Percentiles rank a stretch among this genome's conserved stretches.
Conservation (phyloP, 2,797 vertebrate genomes). For the Crocodylus rhombifer region DNA sequence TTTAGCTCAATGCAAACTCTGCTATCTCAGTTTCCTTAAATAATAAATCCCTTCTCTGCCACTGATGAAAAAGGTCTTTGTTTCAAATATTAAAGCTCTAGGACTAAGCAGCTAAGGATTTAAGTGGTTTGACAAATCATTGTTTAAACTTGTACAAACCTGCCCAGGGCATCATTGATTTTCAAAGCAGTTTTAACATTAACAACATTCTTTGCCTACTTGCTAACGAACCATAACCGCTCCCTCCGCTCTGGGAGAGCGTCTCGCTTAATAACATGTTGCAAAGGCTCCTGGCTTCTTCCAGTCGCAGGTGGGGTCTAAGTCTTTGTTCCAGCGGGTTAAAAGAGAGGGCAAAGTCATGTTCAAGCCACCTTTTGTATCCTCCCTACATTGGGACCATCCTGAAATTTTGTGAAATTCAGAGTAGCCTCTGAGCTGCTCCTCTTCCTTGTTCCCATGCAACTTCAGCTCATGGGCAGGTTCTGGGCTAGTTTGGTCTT, state of each 20-base stretch:
- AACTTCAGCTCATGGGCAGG: not conserved
- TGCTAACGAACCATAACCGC: not conserved
- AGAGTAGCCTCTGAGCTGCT: not conserved
- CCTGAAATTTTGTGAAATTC: no score
- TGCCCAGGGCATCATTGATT: not conserved
- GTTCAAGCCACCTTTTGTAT: not conserved
- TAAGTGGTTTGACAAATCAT: not conserved
- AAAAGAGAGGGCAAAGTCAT: not conserved
- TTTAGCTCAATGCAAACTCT: not conserved
- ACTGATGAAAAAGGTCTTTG: not conserved
- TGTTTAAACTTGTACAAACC: not conserved
- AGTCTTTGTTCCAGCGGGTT: not conserved
- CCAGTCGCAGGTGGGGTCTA: no score
- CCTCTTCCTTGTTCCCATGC: not conserved
- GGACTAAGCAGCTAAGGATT: not conserved
- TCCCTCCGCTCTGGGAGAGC: not conserved
- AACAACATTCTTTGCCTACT: not conserved
- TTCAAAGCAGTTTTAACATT: not conserved
- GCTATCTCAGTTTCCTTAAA: not conserved
- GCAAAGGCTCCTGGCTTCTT: not conserved
- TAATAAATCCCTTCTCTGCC: not conserved
- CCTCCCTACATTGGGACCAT: no score
- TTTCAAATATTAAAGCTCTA: not conserved
- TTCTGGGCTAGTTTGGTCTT: no score
- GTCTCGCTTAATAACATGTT: not conserved